Evolutionary conservation across 2,113 vertebrate genomes (phyloP).

Genomic region (Dasyprocta punctata): DNA sequence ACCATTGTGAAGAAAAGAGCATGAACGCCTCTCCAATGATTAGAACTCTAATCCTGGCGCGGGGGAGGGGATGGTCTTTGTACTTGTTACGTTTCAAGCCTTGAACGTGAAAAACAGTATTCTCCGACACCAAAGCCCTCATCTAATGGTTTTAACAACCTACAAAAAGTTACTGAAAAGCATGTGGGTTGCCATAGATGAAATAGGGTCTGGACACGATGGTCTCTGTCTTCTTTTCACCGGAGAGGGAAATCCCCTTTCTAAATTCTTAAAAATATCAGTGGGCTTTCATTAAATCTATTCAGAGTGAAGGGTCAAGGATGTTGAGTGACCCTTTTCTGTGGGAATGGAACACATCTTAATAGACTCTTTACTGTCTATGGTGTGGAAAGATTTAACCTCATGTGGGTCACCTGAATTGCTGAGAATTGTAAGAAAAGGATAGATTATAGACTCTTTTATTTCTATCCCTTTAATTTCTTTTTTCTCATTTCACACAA

Average conservation of each 20-base stretch:
- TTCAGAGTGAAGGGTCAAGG: constrained; percentile 72
- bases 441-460: constrained; percentile 69
- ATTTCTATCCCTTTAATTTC: constrained; percentile 58
- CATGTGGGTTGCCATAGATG: constrained; percentile 61
- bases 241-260: constrained; percentile 66
- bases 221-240: constrained; percentile 80
- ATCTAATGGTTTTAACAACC: constrained; percentile 73
- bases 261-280: constrained; percentile 84
- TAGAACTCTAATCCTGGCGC: constrained; percentile 71
- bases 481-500: constrained; percentile 14
- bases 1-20: constrained; percentile 7
- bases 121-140: constrained; percentile 71
- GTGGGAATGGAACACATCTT: constrained; percentile 68
- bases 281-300: constrained; percentile 83
- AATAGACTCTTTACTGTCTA: constrained; percentile 68
- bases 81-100: constrained; percentile 77
- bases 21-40: constrained; percentile 60
- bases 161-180: constrained; percentile 73
- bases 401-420: constrained; percentile 47
- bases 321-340: constrained; percentile 70
- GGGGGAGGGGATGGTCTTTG: constrained; percentile 51
- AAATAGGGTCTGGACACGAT: constrained; percentile 71
- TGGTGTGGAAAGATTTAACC: constrained; percentile 51
- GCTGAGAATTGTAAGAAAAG: constrained; percentile 55
- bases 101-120: constrained; percentile 57